Conservation (phyloP, 92 coral and sea anemone genomes). For the Paragorgia papillata region DNA sequence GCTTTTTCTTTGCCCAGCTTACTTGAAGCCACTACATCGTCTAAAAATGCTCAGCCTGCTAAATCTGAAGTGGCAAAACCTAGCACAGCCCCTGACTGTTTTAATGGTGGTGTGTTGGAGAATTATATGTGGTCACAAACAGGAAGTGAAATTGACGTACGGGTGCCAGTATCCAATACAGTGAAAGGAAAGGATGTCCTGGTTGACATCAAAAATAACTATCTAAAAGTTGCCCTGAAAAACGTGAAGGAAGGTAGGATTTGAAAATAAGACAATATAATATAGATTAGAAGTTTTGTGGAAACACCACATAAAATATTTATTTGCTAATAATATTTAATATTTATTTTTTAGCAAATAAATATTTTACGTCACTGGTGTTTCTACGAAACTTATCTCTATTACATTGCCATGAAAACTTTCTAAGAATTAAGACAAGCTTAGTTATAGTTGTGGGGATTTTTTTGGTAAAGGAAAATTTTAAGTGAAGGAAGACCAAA, state of each 20-base stretch:
- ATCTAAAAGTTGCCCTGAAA: slow-evolving; percentile 78
- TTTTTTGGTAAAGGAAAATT: no score
- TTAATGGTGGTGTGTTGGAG: slow-evolving; percentile 91
- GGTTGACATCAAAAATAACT: slow-evolving; percentile 77
- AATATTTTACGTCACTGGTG: no score
- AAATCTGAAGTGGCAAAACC: background rate
- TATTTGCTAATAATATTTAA: no score
- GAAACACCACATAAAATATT: no score
- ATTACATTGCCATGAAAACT: no score
- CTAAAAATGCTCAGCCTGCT: background rate
- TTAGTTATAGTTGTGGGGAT: no score
- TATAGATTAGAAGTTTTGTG: no score
- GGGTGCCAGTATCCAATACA: slow-evolving; percentile 78
- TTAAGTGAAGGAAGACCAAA: no score
- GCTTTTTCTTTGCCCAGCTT: background rate
- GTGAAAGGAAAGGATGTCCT: slow-evolving; percentile 86
- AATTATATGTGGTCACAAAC: slow-evolving; percentile 94
- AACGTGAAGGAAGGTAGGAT: slow-evolving; percentile 66
- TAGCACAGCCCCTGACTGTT: slow-evolving; percentile 67
- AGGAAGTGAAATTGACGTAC: slow-evolving; percentile 80
- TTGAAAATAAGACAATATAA: background rate
- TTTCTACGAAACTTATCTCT: no score
- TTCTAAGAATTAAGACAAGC: no score
- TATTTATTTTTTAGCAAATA: no score
- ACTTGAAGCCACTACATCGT: background rate